These are phyloP conservation scores for Erethizon dorsatum DNA, from an alignment of 2,797 vertebrate species.

Conservation along the genomic window DNA sequence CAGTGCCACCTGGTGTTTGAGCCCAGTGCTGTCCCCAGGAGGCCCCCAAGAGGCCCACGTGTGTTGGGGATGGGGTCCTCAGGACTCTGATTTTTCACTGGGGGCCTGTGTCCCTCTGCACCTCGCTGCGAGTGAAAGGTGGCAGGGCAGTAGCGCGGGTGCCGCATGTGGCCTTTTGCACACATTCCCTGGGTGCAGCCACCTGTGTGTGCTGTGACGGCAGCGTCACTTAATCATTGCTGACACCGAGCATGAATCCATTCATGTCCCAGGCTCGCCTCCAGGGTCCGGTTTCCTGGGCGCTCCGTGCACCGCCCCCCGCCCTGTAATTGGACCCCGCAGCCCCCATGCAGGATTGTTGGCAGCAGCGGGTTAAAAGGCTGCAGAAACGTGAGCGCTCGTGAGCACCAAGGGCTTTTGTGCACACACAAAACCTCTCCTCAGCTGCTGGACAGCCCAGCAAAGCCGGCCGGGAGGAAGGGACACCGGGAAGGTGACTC, in stretches of 20 bases:
- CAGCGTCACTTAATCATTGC: background rate
- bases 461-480: background rate
- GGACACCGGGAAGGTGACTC: too few species aligned
- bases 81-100: background rate
- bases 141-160: accelerated
- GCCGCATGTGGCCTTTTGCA: accelerated
- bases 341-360: background rate
- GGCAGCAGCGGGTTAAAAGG: constrained; percentile 22
- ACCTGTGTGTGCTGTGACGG: background rate
- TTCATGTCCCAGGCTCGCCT: background rate
- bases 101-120: background rate
- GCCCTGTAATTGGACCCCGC: constrained; percentile 42
- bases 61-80: background rate
- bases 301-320: background rate
- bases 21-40: background rate
- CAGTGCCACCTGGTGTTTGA: background rate
- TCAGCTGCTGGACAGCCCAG: background rate
- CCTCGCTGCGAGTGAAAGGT: background rate
- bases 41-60: background rate
- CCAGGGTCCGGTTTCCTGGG: background rate
- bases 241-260: background rate
- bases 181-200: background rate
- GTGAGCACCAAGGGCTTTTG: background rate
- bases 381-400: constrained; percentile 46
- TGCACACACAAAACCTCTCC: background rate